These are phyloP conservation scores for Zalophus californianus DNA, from an alignment of 2,797 vertebrate species.

Conservation along the genomic window DNA sequence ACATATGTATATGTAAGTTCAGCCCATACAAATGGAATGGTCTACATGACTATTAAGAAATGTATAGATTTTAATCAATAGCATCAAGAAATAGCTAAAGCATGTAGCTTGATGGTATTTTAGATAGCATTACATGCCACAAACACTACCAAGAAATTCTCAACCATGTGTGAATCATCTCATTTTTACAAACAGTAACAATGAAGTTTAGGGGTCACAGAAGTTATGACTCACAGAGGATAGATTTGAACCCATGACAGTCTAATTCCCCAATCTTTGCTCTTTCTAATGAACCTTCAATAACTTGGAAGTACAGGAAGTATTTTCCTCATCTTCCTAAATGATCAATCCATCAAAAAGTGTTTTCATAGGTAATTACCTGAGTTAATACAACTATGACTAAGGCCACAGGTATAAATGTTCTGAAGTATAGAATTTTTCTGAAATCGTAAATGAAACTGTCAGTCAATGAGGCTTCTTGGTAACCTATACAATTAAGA, in stretches of 20 bases:
- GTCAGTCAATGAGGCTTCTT: background rate
- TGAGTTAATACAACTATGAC: background rate
- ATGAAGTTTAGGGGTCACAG: background rate
- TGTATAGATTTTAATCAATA: background rate
- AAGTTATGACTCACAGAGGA: background rate
- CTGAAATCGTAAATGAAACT: background rate
- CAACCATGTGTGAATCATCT: background rate
- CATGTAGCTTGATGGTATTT: background rate
- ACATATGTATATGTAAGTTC: background rate
- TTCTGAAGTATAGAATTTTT: background rate
- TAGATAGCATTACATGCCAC: background rate
- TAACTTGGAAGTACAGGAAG: background rate
- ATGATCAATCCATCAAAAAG: background rate
- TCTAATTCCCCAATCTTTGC: background rate
- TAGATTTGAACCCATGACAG: background rate
- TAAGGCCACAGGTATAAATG: background rate
- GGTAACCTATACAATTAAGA: background rate
- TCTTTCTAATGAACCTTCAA: background rate
- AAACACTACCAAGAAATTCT: background rate
- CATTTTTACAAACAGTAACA: background rate
- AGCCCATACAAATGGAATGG: background rate
- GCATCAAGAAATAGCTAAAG: background rate
- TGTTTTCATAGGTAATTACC: background rate
- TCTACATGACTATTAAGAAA: background rate
- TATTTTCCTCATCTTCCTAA: background rate